These are phyloP conservation scores for Cichlasoma orientale DNA, from an alignment of 2,797 vertebrate genomes.

Conservation along the genomic window DNA sequence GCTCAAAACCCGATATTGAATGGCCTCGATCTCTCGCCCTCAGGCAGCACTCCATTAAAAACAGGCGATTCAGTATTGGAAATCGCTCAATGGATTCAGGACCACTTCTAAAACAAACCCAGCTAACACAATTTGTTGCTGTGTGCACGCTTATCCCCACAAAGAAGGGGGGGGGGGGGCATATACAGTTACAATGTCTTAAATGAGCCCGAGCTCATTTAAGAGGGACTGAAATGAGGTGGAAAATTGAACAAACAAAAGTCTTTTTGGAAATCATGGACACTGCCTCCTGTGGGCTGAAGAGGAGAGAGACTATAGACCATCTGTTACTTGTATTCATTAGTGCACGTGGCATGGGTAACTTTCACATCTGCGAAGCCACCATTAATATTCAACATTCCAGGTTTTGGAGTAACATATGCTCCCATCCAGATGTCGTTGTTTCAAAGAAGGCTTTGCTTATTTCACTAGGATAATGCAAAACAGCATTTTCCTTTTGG, in stretches of 20 bases:
- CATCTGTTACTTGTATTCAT: background rate
- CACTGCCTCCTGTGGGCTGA: background rate
- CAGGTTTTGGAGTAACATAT: background rate
- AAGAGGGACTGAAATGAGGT: background rate
- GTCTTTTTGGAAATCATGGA: background rate
- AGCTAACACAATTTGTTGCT: background rate
- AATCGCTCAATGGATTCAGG: background rate
- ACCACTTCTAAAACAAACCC: background rate
- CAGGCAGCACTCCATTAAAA: background rate
- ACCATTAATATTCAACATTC: background rate
- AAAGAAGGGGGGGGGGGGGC: background rate
- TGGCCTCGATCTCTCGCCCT: background rate
- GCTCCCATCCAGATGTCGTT: background rate
- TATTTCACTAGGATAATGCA: accelerated
- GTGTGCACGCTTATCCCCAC: background rate
- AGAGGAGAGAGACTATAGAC: background rate
- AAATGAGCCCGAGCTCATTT: background rate
- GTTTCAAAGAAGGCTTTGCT: background rate
- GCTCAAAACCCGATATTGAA: background rate
- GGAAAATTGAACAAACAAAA: background rate
- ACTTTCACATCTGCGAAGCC: background rate
- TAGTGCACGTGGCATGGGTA: background rate
- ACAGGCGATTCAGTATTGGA: background rate
- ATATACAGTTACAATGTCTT: background rate
- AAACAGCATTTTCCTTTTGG: background rate